Evolutionary conservation across 2,888 invertebrate species (phyloP).

Genomic region (Druceiella hillmani): DNA sequence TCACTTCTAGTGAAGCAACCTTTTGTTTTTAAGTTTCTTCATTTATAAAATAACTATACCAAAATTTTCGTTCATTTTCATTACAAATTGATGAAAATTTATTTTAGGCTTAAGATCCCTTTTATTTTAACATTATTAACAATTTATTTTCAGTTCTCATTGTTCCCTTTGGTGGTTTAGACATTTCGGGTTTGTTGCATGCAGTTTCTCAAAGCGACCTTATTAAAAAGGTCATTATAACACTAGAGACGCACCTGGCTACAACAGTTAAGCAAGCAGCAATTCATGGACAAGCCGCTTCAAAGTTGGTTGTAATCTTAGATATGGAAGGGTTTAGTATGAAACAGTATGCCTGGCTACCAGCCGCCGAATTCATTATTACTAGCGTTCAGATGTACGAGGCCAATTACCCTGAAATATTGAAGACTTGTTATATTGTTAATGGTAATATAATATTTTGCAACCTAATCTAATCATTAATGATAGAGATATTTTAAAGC

Average conservation of each 20-base stretch:
- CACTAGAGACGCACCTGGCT: conserved; percentile 61
- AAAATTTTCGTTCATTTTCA: no score
- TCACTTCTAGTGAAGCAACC: no score
- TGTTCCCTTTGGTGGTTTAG: conserved; percentile 75
- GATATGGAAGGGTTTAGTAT: conserved; percentile 76
- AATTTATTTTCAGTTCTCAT: conserved; percentile 62
- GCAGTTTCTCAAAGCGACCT: conserved; percentile 66
- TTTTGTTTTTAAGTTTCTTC: no score
- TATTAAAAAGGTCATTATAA: conserved; percentile 61
- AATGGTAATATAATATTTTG: conserved; percentile 61
- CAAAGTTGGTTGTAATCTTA: conserved; percentile 61
- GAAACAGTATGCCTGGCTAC: conserved; percentile 80
- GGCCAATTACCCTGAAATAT: conserved; percentile 87
- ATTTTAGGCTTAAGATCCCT: no score
- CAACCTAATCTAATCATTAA: no score
- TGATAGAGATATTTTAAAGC: no score
- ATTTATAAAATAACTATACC: no score
- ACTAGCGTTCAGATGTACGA: conserved; percentile 80
- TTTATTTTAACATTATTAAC: no score
- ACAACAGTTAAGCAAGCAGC: conserved; percentile 55
- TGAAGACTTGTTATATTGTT: conserved; percentile 79
- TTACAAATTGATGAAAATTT: no score
- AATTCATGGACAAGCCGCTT: conserved; percentile 56
- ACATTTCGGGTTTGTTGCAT: conserved; percentile 76
- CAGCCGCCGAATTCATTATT: conserved; percentile 78